phyloP scores from a whole-genome alignment of 2,797 vertebrate genomes.

The Propithecus deckenii region DNA sequence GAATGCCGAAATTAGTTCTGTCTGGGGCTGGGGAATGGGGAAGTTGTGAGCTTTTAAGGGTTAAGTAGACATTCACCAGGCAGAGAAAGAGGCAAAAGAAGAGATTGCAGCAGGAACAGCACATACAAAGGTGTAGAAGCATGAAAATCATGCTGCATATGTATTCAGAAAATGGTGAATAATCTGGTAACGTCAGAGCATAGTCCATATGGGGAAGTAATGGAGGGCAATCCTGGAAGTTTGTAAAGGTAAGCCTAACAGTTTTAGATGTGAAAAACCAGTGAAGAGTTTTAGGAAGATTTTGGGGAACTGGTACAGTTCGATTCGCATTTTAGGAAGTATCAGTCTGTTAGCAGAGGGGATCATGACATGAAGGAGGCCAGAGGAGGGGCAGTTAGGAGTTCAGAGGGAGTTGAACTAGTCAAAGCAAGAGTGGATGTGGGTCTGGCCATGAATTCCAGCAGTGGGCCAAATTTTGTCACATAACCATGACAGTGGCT shows the following conservation, averaged over 20 bases:
- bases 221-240: not conserved
- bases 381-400: not conserved
- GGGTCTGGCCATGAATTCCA: not conserved
- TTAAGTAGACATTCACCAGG: not conserved
- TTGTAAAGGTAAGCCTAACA: not conserved
- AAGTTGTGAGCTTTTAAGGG: not conserved
- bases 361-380: not conserved
- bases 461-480: not conserved
- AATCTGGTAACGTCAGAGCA: not conserved
- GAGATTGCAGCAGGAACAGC: not conserved
- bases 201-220: not conserved
- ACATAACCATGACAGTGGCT: not conserved
- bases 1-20: not conserved
- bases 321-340: slow-evolving; percentile 31
- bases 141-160: not conserved
- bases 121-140: not conserved
- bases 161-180: not conserved
- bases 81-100: not conserved
- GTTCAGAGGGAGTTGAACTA: not conserved
- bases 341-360: not conserved
- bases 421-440: not conserved
- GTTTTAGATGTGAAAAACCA: not conserved
- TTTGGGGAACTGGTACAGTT: not conserved
- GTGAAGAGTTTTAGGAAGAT: not conserved
- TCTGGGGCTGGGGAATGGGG: not conserved